These are phyloP conservation scores for Diarsia rubi DNA, from an alignment of 2,888 invertebrate genomes.

Conservation along the genomic window DNA sequence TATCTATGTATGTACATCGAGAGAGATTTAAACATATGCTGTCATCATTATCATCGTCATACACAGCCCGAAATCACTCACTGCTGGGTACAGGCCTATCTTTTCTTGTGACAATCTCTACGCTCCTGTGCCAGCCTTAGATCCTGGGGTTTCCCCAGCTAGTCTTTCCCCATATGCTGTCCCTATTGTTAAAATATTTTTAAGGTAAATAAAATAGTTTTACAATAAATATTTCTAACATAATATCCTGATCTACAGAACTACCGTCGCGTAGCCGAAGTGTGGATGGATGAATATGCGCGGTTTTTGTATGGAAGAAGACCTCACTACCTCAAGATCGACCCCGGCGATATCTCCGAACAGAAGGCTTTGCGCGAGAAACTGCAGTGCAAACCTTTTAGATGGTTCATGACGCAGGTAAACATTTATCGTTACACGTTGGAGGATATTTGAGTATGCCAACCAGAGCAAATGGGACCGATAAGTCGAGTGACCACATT, in stretches of 20 bases:
- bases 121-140: no score
- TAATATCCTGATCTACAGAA: conserved; percentile 91
- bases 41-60: no score
- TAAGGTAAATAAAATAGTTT: no score
- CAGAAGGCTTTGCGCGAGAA: conserved; percentile 94
- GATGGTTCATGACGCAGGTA: conserved; percentile 97
- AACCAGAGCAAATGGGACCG: background rate
- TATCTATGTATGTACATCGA: no score
- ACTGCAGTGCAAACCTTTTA: conserved; percentile 97
- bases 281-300: conserved; percentile 99
- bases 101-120: no score
- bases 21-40: no score
- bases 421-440: background rate
- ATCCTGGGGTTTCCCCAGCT: no score
- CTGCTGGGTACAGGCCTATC: no score
- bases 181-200: no score
- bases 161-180: no score
- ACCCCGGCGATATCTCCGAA: conserved; percentile 95
- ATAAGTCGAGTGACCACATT: background rate
- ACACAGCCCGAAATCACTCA: no score
- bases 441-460: background rate
- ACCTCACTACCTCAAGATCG: conserved; percentile 94
- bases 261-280: conserved; percentile 97
- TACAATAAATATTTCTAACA: no score
- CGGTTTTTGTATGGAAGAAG: conserved; percentile 95